Percentiles rank a stretch among this genome's conserved stretches.
phyloP scores from a whole-genome alignment of 2,797 vertebrate species.

The Iguana delicatissima region DNA sequence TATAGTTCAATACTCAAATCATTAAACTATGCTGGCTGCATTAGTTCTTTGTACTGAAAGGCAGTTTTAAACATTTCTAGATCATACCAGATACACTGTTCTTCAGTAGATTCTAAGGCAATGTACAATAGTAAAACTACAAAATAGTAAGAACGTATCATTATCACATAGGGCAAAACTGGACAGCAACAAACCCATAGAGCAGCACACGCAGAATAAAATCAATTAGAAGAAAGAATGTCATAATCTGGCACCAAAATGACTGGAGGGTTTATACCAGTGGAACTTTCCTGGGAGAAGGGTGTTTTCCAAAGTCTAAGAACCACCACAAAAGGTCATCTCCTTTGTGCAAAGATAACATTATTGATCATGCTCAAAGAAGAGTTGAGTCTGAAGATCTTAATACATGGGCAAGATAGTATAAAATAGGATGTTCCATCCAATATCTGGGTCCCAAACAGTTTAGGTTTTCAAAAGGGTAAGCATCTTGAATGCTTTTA shows the following conservation, averaged over 20 bases:
- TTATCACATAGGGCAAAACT: neutral
- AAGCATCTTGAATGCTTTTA: conserved; percentile 9
- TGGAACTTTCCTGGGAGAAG: neutral
- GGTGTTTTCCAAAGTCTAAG: neutral
- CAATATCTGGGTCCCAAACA: neutral
- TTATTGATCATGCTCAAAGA: no score
- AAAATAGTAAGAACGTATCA: neutral
- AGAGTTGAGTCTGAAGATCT: neutral
- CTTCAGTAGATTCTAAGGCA: neutral
- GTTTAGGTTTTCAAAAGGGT: neutral
- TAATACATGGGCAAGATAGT: neutral
- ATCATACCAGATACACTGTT: neutral
- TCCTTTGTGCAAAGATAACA: neutral
- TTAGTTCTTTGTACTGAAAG: conserved; percentile 47
- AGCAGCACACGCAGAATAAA: neutral
- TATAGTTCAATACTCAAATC: no score
- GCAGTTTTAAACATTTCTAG: conserved; percentile 38
- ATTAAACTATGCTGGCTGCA: no score
- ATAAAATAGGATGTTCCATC: neutral
- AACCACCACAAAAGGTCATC: neutral
- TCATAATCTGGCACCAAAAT: neutral
- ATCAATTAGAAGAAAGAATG: no score
- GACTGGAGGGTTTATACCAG: neutral
- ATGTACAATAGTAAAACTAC: neutral
- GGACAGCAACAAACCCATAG: neutral